A percentile compares a stretch with the other conserved stretches of the same genome.
These are phyloP conservation scores for Bubo blakistoni DNA, from an alignment of 2,113 vertebrate species.

Conservation along the genomic window DNA sequence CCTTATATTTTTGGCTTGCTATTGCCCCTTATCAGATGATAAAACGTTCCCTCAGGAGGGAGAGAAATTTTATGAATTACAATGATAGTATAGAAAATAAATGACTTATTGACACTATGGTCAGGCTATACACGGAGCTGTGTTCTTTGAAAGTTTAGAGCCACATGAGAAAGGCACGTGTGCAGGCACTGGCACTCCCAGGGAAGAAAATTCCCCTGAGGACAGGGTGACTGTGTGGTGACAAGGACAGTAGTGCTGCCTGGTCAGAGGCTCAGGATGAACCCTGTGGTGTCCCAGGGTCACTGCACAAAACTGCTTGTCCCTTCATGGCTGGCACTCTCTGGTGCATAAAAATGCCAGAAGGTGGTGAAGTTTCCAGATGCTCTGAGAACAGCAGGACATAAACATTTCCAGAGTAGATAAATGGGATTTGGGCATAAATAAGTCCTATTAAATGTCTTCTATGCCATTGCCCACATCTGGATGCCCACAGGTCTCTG, in stretches of 20 bases:
- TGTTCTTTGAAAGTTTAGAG: neutral
- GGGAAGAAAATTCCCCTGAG: neutral
- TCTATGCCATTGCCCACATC: neutral
- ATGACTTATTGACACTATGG: neutral
- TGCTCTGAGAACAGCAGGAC: neutral
- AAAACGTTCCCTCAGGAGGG: neutral
- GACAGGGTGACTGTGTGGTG: neutral
- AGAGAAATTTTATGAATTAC: conserved; percentile 43
- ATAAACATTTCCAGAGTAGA: fast-evolving
- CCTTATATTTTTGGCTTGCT: conserved; percentile 44
- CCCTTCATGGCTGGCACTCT: neutral
- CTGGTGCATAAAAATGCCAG: neutral
- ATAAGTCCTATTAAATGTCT: neutral
- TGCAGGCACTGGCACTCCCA: neutral
- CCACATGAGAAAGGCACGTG: fast-evolving
- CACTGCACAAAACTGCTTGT: neutral
- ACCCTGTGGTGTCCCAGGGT: neutral
- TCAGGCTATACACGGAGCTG: neutral
- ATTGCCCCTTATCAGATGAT: conserved; percentile 47
- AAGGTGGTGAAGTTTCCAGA: neutral
- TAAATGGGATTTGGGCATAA: neutral
- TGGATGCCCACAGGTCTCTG: neutral
- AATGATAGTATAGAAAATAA: conserved; percentile 11
- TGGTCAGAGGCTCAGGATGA: neutral
- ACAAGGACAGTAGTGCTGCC: neutral